Conservation (phyloP, 2,888 invertebrate species). For the Alviniconcha strummeri region DNA sequence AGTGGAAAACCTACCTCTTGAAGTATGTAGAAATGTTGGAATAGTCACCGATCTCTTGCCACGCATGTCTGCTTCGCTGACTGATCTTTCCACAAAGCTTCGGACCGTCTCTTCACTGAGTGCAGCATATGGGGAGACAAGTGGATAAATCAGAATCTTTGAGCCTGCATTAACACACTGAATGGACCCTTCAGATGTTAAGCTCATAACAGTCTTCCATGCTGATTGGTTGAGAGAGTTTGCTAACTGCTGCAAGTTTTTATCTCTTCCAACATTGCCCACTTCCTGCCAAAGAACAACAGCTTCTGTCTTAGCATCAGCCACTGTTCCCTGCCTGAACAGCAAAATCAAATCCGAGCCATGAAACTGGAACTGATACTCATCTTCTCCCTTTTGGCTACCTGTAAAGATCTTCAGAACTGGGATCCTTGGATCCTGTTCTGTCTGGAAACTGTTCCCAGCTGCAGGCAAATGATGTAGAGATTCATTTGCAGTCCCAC, state of each 20-base stretch:
- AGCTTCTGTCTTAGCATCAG: neutral
- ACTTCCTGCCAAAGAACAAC: conserved; percentile 3
- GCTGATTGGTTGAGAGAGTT: neutral
- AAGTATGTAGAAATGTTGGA: too few species aligned
- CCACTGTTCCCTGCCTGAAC: neutral
- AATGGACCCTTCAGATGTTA: neutral
- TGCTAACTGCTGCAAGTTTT: neutral
- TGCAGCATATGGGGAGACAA: neutral
- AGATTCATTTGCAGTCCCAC: too few species aligned
- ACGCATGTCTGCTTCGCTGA: neutral
- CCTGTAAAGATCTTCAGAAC: neutral
- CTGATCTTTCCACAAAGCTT: neutral
- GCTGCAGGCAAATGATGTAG: neutral
- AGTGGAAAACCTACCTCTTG: too few species aligned
- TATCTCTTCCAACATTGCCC: neutral
- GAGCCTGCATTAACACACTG: too few species aligned
- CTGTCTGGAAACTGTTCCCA: neutral
- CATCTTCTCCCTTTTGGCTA: neutral
- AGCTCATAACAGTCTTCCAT: too few species aligned
- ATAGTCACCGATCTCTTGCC: neutral
- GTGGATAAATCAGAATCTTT: neutral
- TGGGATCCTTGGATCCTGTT: neutral
- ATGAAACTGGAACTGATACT: neutral
- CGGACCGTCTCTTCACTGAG: neutral
- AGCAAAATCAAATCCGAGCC: neutral